Base-by-base conservation (phyloP, 1,140 invertebrate genomes). In the Hyposmocoma kahamanoa region DNA sequence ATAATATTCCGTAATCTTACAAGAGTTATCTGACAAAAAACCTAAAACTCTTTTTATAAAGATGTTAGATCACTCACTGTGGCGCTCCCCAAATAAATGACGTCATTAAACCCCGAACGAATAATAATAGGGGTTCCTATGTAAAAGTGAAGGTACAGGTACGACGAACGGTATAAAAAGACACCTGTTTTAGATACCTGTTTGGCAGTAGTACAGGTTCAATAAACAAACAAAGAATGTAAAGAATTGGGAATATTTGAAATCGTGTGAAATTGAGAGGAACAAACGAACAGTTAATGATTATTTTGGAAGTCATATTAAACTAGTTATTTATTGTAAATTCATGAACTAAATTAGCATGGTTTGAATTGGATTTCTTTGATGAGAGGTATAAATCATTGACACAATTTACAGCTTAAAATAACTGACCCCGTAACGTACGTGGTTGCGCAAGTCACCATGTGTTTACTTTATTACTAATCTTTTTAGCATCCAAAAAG, bases 401-500 rank as follows among this genome's bases (percentile, higher is more conserved):
- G n/a, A n/a, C n/a, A n/a, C n/a, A n/a, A n/a, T n/a, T n/a, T n/a
- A n/a, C n/a, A n/a, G n/a, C n/a, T n/a, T 34, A 34, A 34, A 34
- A n/a, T n/a, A 34, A 34, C 15, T 34, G 30, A 34, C 6, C 30
- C 13, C 24, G 21, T 6, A n/a, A 8, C 22, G 22, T 43, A 39
- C 13, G 17, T 20, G 20, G 20, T 20, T 39, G 53, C 54, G 57
- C 51, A 52, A 60, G 47, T n/a, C 30, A 59, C 43, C 59, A 45
- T 62, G 54, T 72, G 66, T 80, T 80, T 78, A 72, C 68, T 67
- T 65, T 66, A 73, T 77, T 73, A 77, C 63, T 77, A 78, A 77
- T 77, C 68, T 70, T 70, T 69, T 75, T 65, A 63, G 44, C 57
- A 50, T 59, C 53, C 52, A 34, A 63, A 70, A 68, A 59, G 32